Base-by-base conservation (phyloP, 2,113 vertebrate species). In the Leiothrix lutea region DNA sequence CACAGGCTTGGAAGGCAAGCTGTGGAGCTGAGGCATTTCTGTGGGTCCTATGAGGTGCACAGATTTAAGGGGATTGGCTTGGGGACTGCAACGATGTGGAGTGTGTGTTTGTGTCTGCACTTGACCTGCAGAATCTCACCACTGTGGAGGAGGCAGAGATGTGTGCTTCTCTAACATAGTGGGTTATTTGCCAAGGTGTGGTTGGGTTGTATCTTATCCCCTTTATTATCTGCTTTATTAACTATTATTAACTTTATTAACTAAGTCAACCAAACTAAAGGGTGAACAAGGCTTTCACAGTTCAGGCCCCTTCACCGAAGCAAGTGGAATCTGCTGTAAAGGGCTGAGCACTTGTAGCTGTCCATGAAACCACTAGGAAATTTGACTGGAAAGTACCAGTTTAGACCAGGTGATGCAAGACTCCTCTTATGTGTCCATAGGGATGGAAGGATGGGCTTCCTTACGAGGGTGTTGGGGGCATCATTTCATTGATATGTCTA, bases 301-400 rank as follows among this genome's bases (percentile, higher is more conserved):
- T 60, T 36, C 28, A 11, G 22, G 3, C 8, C 9, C 8, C 26
- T 79, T 38, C 57, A 44, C 40, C 0, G 0, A 6, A 13, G 33
- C 12, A 40, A 56, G 12, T 23, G 9, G 9, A 64, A 28, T 82
- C 28, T 38, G 26, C 36, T 74, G 4, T 33, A n/a, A 48, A 38
- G 24, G 35, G 16, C 45, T 45, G 45, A 35, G 28, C 9, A 20
- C 45, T 72, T 7, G 8, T 17, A 69, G 13, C 24, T 88, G 36
- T 78, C 24, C 3, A 1, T 61, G 33, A 61, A 69, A 6, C 36
- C n/a, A 11, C 62, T 12, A 40, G 18, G 28, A 86, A 7, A 24
- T 77, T 47, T 91, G n/a, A 26, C 51, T 42, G 36, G 31, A 60
- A 53, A 72, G 44, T 12, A 47, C 3, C 7, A 25, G 29, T n/a